Base-by-base conservation (phyloP, 2,113 vertebrate species). In the Mola mola region DNA sequence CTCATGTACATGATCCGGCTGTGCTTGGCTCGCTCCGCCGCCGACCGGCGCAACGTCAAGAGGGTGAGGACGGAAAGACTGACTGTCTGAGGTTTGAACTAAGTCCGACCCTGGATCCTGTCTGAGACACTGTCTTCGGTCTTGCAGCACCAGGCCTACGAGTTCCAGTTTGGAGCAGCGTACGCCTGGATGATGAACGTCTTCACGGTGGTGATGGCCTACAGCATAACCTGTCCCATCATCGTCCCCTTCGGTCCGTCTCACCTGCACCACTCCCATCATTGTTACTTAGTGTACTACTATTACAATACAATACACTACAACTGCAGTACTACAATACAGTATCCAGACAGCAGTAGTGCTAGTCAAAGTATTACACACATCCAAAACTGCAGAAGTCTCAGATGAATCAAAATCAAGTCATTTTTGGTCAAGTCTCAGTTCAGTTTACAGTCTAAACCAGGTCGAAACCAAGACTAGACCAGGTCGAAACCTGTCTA, bases 151-250 rank as follows among this genome's bases (percentile, higher is more conserved):
- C 96, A 98, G 85, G 96, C 96, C 66, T 98, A 98, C 0, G 96
- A 98, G 92, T 98, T 98, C 87, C 96, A 98, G 92, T 98, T 98
- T 1, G 96, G 96, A 13, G 95, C 95, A 3, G 96, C 96, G 41
- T 98, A 98, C 0, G 96, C 96, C 43, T 98, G 96, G 96, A 98
- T 98, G 94, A 98, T 98, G 96, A 96, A 94, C 1, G 95, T 98
- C 83, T 98, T 98, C 91, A 98, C 96, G 8, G 96, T 98, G 61
- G 96, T 98, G 72, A 98, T 98, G 96, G 97, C 96, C 5, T 98
- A 98, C 92, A 98, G 96, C 89, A 98, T 98, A 91, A 98, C 95
- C 62, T 98, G 96, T 52, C 96, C 96, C 71, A 98, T 98, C 90
- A 98, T 98, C 1, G 95, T 98, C 48, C 96, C 96, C 38, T 98